These are phyloP conservation scores for Phrynocephalus forsythii DNA, from an alignment of 2,797 vertebrate species.

Conservation along the genomic window DNA sequence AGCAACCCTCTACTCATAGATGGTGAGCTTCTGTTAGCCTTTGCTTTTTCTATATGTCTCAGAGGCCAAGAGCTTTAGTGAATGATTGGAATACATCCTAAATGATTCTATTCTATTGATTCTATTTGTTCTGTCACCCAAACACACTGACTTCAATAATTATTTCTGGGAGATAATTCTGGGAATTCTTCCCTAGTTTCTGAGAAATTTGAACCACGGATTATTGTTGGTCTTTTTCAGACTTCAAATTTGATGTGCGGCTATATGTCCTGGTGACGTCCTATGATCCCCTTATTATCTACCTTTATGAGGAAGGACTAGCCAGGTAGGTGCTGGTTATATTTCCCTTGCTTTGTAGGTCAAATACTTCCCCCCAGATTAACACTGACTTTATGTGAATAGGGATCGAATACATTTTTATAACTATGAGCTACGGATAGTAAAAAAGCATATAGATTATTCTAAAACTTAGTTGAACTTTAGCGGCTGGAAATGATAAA, in stretches of 20 bases:
- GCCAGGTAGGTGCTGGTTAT: constrained; percentile 83
- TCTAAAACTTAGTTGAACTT: constrained; percentile 18
- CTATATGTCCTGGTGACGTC: constrained; percentile 96
- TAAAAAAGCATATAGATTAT: neutral
- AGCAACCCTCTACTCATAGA: constrained; percentile 95
- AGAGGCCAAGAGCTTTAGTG: neutral
- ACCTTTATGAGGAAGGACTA: constrained; percentile 96
- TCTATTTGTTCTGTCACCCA: neutral
- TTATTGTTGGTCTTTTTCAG: constrained; percentile 74
- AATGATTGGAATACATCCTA: neutral
- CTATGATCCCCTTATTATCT: constrained; percentile 93
- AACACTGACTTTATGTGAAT: neutral
- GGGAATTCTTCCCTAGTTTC: neutral
- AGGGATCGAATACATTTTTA: no score
- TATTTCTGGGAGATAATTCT: neutral
- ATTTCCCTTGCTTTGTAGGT: neutral
- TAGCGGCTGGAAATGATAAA: constrained; percentile 1
- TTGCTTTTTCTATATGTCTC: neutral
- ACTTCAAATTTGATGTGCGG: constrained; percentile 96
- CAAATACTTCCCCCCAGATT: neutral
- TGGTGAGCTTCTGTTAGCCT: constrained; percentile 81
- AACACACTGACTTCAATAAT: constrained; percentile 25
- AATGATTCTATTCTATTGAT: neutral
- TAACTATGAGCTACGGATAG: neutral
- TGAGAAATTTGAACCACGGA: constrained; percentile 33